A percentile compares a stretch with the other conserved stretches of the same genome.
Evolutionary conservation across 1,140 invertebrate species (phyloP).

Genomic region (Diplogasteroides magnus): DNA sequence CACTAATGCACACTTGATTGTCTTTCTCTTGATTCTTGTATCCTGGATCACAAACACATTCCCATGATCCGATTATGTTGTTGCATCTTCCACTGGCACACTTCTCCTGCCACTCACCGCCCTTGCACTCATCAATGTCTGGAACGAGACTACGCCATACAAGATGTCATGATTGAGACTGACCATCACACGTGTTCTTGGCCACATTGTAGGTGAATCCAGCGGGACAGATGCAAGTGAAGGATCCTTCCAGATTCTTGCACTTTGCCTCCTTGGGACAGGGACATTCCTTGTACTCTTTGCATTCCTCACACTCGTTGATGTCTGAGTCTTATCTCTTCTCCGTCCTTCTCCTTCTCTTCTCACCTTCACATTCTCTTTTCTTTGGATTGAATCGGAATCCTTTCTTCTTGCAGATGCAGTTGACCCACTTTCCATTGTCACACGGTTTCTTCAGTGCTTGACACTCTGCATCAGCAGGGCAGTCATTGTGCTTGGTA

Average conservation of each 20-base stretch:
- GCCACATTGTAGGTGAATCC: conserved; percentile 8
- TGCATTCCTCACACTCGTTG: conserved; percentile 4
- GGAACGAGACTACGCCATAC: too few relatives aligned
- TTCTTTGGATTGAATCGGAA: neutral
- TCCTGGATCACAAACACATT: neutral
- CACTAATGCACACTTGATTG: neutral
- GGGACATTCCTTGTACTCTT: conserved; percentile 3
- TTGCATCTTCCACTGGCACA: neutral
- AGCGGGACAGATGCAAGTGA: conserved; percentile 10
- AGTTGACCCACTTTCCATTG: neutral
- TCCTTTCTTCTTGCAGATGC: neutral
- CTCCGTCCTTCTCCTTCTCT: too few relatives aligned
- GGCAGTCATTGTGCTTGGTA: neutral
- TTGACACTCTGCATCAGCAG: neutral
- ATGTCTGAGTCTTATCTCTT: too few relatives aligned
- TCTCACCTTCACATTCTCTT: neutral
- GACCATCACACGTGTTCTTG: neutral
- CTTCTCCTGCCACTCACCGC: neutral
- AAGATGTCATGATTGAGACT: too few relatives aligned
- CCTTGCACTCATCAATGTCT: neutral
- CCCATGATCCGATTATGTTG: neutral
- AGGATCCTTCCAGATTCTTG: conserved; percentile 10
- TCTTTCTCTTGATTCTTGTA: neutral
- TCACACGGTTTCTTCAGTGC: neutral
- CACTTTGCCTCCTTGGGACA: conserved; percentile 16